Evolutionary conservation across 64 coral and sea anemone species (phyloP).

Genomic region (Stichodactyla mertensii): DNA sequence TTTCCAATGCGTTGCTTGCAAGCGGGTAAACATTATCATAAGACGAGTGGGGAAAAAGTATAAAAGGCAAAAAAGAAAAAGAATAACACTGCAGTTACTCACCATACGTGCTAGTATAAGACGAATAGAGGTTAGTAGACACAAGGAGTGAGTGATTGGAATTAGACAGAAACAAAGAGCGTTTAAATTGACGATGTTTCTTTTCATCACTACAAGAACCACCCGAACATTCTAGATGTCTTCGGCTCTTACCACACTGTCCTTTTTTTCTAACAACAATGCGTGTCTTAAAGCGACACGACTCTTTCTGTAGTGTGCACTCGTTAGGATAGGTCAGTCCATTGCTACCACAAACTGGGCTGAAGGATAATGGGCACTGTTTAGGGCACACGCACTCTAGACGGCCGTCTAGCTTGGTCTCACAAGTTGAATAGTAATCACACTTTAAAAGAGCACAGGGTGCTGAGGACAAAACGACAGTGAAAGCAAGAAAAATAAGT

Average conservation of each 20-base stretch:
- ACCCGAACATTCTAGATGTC: background rate
- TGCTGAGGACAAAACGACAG: slow-evolving; percentile 19
- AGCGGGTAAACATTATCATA: no score
- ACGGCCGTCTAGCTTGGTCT: slow-evolving; percentile 58
- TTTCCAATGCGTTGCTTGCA: no score
- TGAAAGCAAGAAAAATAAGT: no score
- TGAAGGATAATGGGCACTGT: slow-evolving; percentile 71
- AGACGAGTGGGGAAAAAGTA: background rate
- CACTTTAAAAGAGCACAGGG: slow-evolving; percentile 85
- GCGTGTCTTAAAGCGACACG: slow-evolving; percentile 55
- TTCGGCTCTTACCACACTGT: slow-evolving; percentile 45
- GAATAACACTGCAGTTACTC: background rate
- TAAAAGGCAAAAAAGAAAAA: background rate
- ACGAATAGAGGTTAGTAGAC: background rate
- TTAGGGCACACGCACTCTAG: slow-evolving; percentile 77
- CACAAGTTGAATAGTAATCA: slow-evolving; percentile 69
- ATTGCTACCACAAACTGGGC: slow-evolving; percentile 77
- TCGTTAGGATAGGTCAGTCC: slow-evolving; percentile 70
- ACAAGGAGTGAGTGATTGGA: background rate
- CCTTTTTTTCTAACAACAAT: slow-evolving; percentile 52
- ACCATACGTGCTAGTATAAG: background rate
- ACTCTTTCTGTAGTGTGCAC: slow-evolving; percentile 71
- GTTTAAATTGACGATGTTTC: background rate
- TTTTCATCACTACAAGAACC: background rate
- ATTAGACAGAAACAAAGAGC: background rate